A percentile compares a stretch with the other conserved stretches of the same genome.
Evolutionary conservation across 2,888 invertebrate genomes (phyloP).

Genomic region (Dynastes tityus): DNA sequence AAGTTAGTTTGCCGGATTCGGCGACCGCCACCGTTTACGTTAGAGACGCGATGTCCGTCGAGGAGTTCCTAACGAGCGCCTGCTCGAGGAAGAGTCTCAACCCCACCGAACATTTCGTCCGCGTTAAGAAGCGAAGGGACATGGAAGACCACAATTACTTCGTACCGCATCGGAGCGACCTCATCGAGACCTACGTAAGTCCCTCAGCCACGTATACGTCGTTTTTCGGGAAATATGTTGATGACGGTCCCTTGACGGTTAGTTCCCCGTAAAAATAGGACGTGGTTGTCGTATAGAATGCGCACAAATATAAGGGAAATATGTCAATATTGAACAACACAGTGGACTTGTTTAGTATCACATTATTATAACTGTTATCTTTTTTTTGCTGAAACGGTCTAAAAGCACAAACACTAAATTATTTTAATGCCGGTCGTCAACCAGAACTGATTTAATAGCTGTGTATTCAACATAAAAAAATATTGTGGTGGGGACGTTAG

Average conservation of each 20-base stretch:
- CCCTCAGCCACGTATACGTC: conserved; percentile 16
- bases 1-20: conserved; percentile 91
- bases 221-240: not conserved
- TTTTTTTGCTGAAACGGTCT: too few relatives aligned
- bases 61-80: conserved; percentile 94
- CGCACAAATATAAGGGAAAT: not conserved
- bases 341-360: too few relatives aligned
- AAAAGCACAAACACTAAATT: too few relatives aligned
- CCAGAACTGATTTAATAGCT: too few relatives aligned
- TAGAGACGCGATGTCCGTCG: conserved; percentile 94
- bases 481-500: too few relatives aligned
- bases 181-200: conserved; percentile 95
- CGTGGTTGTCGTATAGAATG: not conserved
- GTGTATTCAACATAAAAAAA: too few relatives aligned
- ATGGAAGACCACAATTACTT: conserved; percentile 98
- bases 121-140: conserved; percentile 94
- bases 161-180: conserved; percentile 94
- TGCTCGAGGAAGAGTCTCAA: conserved; percentile 94
- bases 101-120: conserved; percentile 95
- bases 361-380: too few relatives aligned
- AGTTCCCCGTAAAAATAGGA: conserved; percentile 1
- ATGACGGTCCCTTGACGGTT: not conserved
- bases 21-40: conserved; percentile 88
- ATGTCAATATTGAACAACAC: too few relatives aligned
- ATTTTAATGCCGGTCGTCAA: too few relatives aligned